Conservation (phyloP, 2,888 invertebrate genomes). For the Thelaira solivaga region DNA sequence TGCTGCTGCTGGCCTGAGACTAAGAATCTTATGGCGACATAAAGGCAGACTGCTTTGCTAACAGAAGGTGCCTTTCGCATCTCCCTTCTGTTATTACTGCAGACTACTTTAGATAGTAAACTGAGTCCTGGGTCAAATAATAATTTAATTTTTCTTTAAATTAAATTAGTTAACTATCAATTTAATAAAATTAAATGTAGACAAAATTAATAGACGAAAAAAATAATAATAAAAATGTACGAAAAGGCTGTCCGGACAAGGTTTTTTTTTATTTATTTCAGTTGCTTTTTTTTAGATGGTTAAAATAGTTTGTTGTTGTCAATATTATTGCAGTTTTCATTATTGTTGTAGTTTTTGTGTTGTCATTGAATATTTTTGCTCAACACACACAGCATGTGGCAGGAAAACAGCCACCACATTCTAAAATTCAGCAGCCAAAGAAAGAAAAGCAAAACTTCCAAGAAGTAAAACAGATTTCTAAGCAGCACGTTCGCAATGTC, state of each 20-base stretch:
- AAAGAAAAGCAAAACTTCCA: slow-evolving; percentile 38
- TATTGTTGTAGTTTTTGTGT: slow-evolving; percentile 10
- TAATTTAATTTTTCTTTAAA: no score
- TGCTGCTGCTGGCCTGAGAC: no score
- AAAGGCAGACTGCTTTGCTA: no score
- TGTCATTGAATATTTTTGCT: slow-evolving; percentile 33
- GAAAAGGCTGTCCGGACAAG: slow-evolving; percentile 38
- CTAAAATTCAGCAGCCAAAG: slow-evolving; percentile 33
- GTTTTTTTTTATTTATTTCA: no score
- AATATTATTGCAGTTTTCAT: slow-evolving; percentile 15
- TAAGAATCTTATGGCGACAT: no score
- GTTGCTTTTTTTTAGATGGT: slow-evolving; percentile 50
- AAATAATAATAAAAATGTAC: background rate
- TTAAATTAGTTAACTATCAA: no score
- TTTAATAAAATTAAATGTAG: background rate
- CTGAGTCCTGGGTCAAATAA: no score
- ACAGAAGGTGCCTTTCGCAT: no score
- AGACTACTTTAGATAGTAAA: no score
- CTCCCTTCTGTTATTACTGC: no score
- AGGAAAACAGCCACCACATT: slow-evolving; percentile 49
- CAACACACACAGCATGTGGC: slow-evolving; percentile 59
- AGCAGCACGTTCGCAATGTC: slow-evolving; percentile 60
- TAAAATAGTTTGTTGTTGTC: slow-evolving; percentile 50
- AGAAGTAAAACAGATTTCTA: slow-evolving; percentile 56
- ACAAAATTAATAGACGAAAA: background rate